phyloP scores from a whole-genome alignment of 2,113 vertebrate species.

The Entomyzon cyanotis region DNA sequence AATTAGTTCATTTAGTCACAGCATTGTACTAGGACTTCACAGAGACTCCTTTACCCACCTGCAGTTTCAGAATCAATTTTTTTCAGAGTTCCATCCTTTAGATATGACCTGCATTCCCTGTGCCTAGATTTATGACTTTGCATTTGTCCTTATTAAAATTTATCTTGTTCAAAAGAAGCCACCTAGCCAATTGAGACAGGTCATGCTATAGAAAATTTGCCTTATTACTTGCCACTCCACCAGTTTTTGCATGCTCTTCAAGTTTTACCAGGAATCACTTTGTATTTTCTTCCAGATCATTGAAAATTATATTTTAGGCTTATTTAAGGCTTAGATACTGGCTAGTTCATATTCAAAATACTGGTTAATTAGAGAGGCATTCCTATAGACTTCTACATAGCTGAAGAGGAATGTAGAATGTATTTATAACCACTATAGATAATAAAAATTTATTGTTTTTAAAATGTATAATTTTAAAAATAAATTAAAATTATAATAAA shows the following conservation, averaged over 20 bases:
- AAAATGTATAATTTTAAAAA: not conserved
- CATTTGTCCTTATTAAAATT: not conserved
- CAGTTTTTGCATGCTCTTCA: not conserved
- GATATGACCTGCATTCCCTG: not conserved
- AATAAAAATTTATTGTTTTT: not conserved
- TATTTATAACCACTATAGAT: not conserved
- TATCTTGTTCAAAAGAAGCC: not conserved
- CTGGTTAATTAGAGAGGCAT: not conserved
- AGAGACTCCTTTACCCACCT: not conserved
- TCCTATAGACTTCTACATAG: not conserved
- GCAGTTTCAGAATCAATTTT: not conserved
- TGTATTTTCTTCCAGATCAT: constrained; percentile 20
- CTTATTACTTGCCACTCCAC: not conserved
- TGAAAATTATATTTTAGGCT: not conserved
- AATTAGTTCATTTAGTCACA: not conserved
- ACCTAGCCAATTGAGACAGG: not conserved
- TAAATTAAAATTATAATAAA: not conserved
- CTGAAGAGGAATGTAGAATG: not conserved
- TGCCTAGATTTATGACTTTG: not conserved
- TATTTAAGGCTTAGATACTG: not conserved
- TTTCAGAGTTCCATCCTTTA: not conserved
- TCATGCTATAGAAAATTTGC: not conserved
- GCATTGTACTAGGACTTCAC: not conserved
- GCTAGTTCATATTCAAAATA: not conserved
- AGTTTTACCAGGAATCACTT: not conserved